Conservation (phyloP, 2,888 invertebrate genomes). For the Rambutsinella grinnellia region DNA sequence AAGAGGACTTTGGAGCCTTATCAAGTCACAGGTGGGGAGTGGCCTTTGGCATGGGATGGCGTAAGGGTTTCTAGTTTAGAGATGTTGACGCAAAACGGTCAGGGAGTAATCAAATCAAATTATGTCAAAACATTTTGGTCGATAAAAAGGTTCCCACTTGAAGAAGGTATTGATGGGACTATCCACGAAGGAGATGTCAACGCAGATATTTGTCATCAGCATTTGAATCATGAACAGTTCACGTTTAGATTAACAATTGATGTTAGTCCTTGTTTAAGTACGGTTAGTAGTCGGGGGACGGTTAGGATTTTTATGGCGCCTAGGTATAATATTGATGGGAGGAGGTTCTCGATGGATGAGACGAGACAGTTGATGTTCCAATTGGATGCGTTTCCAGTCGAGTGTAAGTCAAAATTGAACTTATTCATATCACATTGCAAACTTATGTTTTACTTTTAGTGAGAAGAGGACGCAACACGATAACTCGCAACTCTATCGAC, state of each 20-base stretch:
- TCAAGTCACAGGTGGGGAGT: conserved; percentile 40
- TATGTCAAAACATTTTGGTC: conserved; percentile 40
- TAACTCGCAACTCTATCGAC: too few relatives aligned
- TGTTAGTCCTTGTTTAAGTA: background rate
- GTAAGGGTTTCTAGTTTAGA: conserved; percentile 27
- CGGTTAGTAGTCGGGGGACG: conserved; percentile 1
- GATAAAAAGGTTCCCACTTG: conserved; percentile 19
- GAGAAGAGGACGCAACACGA: too few relatives aligned
- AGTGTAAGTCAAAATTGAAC: too few relatives aligned
- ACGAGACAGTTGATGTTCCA: too few relatives aligned
- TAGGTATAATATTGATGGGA: too few relatives aligned
- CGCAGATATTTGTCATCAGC: conserved; percentile 34
- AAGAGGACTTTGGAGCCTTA: conserved; percentile 81
- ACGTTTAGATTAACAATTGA: conserved; percentile 34
- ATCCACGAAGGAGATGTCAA: conserved; percentile 27
- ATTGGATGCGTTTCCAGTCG: too few relatives aligned
- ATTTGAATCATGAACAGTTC: conserved; percentile 52
- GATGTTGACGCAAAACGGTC: background rate
- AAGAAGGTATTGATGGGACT: conserved; percentile 40
- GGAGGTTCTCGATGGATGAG: too few relatives aligned
- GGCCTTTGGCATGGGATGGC: conserved; percentile 45
- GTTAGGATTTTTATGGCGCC: conserved; percentile 43
- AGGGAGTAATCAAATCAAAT: conserved; percentile 25
- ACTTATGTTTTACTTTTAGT: too few relatives aligned
- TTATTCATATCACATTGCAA: too few relatives aligned